These are phyloP conservation scores for Euwallacea similis DNA, from an alignment of 1,140 invertebrate species.

Conservation along the genomic window DNA sequence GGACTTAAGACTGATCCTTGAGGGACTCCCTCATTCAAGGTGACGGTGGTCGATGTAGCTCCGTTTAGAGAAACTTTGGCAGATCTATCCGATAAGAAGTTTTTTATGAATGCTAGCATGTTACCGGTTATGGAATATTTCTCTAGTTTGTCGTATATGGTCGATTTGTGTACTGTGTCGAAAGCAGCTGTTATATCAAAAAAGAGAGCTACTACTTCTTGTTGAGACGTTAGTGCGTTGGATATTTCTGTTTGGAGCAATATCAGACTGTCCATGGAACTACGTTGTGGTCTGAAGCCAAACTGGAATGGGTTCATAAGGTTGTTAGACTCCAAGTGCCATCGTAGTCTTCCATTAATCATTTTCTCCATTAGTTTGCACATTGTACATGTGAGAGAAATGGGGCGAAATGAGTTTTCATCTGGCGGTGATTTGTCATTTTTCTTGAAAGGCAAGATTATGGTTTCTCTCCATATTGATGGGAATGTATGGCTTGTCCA, in stretches of 20 bases:
- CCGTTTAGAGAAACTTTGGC: conserved; percentile 22
- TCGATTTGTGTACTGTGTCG: conserved; percentile 13
- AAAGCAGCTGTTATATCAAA: conserved; percentile 22
- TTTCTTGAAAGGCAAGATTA: conserved; percentile 26
- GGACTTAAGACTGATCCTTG: conserved; percentile 2
- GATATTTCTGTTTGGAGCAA: conserved; percentile 21
- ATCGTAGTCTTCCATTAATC: conserved; percentile 16
- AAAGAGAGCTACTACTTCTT: conserved; percentile 17
- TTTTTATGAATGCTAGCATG: conserved; percentile 15
- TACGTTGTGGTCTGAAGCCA: neutral
- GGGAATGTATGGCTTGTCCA: neutral
- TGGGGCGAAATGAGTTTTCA: conserved; percentile 20
- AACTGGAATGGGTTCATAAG: conserved; percentile 2
- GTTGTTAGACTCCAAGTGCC: conserved; percentile 18
- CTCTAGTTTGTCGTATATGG: conserved; percentile 22
- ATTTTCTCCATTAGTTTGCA: conserved; percentile 30
- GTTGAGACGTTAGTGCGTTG: conserved; percentile 12
- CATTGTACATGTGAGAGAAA: conserved; percentile 22
- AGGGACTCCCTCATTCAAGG: neutral
- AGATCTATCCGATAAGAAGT: conserved; percentile 17
- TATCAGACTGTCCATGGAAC: neutral
- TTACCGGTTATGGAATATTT: conserved; percentile 20
- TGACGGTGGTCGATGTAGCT: neutral
- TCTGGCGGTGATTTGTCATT: conserved; percentile 7
- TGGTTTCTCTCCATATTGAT: conserved; percentile 17